A percentile compares a stretch with the other conserved stretches of the same genome.
These are phyloP conservation scores for Microtus richardsoni DNA, from an alignment of 2,113 vertebrate species.

Conservation along the genomic window DNA sequence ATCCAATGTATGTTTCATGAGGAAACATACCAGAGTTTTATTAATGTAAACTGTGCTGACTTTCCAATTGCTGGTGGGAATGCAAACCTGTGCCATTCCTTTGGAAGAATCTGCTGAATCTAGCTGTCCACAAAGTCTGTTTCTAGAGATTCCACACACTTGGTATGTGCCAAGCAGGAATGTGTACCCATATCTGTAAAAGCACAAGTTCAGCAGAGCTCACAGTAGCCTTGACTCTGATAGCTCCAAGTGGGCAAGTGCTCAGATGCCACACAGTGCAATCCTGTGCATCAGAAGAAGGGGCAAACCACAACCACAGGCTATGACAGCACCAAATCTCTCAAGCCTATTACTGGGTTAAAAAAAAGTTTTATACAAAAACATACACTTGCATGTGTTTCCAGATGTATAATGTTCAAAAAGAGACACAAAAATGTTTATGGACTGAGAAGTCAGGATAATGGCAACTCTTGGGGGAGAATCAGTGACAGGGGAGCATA, in stretches of 20 bases:
- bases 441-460: not conserved
- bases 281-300: not conserved
- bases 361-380: not conserved
- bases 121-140: not conserved
- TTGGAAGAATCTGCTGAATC: not conserved
- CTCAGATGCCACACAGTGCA: not conserved
- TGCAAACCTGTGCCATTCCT: not conserved
- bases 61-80: not conserved
- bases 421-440: too few relatives aligned
- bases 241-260: rapidly evolving
- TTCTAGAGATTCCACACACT: not conserved
- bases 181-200: not conserved
- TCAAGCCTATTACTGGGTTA: not conserved
- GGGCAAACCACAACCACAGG: rapidly evolving
- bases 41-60: not conserved
- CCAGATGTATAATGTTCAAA: not conserved
- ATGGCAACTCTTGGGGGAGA: not conserved
- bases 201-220: not conserved
- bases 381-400: not conserved
- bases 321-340: not conserved
- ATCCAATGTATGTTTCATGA: not conserved
- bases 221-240: rapidly evolving
- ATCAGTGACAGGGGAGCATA: not conserved
- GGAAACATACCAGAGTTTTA: not conserved
- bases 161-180: not conserved